Percentiles rank a stretch among this genome's conserved stretches.
Evolutionary conservation across 30 jellyfish, hydroid and myxozoan species (phyloP).

Genomic region (Clytia hemisphaerica): DNA sequence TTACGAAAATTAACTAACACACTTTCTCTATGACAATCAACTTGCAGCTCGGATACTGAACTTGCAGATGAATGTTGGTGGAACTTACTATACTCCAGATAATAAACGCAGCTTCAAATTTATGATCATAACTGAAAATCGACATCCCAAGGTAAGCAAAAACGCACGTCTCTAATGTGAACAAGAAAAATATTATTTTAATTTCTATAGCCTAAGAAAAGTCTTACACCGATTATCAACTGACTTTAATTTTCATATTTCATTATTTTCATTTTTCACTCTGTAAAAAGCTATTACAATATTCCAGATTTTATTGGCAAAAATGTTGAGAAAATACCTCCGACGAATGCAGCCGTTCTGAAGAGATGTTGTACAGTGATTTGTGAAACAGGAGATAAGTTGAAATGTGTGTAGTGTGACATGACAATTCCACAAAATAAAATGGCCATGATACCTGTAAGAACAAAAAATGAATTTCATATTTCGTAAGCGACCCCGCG

Average conservation of each 20-base stretch:
- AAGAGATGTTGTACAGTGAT: constrained; percentile 90
- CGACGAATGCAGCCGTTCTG: constrained; percentile 88
- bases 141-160: constrained; percentile 99
- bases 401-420: constrained; percentile 97
- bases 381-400: constrained; percentile 93
- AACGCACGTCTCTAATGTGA: constrained; percentile 68
- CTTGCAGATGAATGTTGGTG: no score
- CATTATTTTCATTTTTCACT: no score
- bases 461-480: neutral
- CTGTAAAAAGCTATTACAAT: no score
- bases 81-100: constrained; percentile 87
- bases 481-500: neutral
- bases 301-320: no score
- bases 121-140: constrained; percentile 78
- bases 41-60: no score
- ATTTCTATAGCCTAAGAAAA: no score
- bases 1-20: no score
- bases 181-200: neutral
- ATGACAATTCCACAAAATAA: constrained; percentile 91
- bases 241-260: no score
- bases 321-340: no score
- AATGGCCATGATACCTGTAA: constrained; percentile 91
- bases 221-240: no score
- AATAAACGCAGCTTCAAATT: constrained; percentile 77
- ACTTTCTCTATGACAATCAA: no score